Conservation (phyloP, 2,888 invertebrate genomes). For the Achlya flavicornis region DNA sequence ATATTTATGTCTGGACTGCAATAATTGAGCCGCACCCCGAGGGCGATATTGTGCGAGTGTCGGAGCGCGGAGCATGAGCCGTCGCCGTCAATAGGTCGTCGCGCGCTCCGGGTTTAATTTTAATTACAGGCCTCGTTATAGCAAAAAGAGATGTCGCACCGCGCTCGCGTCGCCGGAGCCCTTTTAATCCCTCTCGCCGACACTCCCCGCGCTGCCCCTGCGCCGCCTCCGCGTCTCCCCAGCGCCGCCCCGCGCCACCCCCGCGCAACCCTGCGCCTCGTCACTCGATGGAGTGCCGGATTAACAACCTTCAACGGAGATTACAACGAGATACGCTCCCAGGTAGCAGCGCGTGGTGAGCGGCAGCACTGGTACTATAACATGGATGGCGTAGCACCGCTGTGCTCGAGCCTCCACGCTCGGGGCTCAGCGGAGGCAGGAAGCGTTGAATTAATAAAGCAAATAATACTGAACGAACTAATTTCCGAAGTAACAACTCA, state of each 20-base stretch:
- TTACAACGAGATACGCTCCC: conserved; percentile 12
- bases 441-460: conserved; percentile 14
- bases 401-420: too few relatives aligned
- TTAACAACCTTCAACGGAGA: conserved; percentile 22
- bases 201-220: neutral
- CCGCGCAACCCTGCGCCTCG: too few relatives aligned
- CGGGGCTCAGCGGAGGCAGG: neutral
- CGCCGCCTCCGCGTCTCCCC: neutral
- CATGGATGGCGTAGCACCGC: too few relatives aligned
- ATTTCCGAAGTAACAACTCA: neutral
- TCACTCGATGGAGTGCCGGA: conserved; percentile 12
- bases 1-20: neutral
- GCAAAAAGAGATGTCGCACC: conserved; percentile 9
- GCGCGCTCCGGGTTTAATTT: conserved; percentile 9
- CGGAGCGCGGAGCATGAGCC: neutral
- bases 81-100: neutral
- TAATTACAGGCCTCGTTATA: conserved; percentile 14
- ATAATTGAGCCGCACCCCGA: neutral
- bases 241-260: neutral
- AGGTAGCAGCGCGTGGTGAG: neutral
- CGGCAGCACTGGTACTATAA: too few relatives aligned
- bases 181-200: neutral
- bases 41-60: neutral
- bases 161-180: neutral
- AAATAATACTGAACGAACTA: conserved; percentile 15